A percentile compares a stretch with the other conserved stretches of the same genome.
Evolutionary conservation across 2,888 invertebrate species (phyloP).

Genomic region (Aleiodes alternator): DNA sequence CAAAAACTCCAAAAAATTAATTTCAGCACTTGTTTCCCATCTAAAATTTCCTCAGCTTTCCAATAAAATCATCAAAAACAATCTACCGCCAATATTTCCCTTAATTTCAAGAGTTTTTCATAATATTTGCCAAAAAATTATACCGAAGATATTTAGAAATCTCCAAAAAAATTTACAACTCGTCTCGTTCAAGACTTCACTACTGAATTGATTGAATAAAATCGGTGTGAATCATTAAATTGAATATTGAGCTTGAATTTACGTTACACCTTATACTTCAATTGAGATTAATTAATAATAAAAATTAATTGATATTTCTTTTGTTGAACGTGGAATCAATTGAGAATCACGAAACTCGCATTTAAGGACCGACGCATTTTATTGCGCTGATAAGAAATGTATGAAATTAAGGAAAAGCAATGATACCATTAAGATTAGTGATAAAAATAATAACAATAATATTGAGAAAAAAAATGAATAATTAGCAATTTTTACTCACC

Average conservation of each 20-base stretch:
- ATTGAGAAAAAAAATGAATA: conserved; percentile 1
- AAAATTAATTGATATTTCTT: conserved; percentile 19
- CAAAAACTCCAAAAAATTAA: no score
- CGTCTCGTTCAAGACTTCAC: no score
- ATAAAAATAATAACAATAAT: not conserved
- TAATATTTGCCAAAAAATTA: no score
- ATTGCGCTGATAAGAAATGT: conserved; percentile 13
- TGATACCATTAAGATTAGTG: not conserved
- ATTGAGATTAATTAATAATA: conserved; percentile 28
- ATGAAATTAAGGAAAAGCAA: not conserved
- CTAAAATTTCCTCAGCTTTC: no score
- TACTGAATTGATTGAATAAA: not conserved
- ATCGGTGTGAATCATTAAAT: conserved; percentile 26
- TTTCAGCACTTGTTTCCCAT: no score
- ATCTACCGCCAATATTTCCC: no score
- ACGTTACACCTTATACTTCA: conserved; percentile 74
- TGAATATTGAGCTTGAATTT: conserved; percentile 42
- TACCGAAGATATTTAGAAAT: no score
- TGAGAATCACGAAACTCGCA: conserved; percentile 17
- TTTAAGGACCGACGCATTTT: not conserved
- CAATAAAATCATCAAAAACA: no score
- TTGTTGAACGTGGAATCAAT: conserved; percentile 41
- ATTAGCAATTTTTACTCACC: conserved; percentile 66
- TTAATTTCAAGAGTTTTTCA: no score
- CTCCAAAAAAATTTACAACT: no score